These are phyloP conservation scores for Riptortus pedestris DNA, from an alignment of 1,140 invertebrate genomes.

Conservation along the genomic window DNA sequence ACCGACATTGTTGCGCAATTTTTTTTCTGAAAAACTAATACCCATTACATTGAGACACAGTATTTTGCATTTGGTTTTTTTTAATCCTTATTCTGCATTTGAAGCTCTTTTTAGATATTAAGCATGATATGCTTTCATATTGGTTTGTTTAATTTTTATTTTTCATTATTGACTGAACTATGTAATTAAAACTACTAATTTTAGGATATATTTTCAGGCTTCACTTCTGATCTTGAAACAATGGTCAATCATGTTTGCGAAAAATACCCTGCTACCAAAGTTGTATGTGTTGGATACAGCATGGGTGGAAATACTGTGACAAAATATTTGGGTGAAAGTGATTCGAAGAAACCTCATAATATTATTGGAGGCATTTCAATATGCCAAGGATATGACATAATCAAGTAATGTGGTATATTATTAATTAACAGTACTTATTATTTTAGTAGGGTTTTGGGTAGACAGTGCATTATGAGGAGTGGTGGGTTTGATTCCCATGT, in stretches of 20 bases:
- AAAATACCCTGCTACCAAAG: constrained; percentile 59
- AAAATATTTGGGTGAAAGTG: constrained; percentile 74
- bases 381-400: constrained; percentile 83
- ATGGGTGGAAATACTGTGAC: constrained; percentile 80
- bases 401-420: constrained; percentile 68
- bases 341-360: constrained; percentile 47
- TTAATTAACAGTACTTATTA: constrained; percentile 34
- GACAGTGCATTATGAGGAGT: not conserved
- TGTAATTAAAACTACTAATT: too few species aligned
- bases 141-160: too few species aligned
- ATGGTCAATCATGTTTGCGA: constrained; percentile 65
- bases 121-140: too few species aligned
- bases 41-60: too few species aligned
- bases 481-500: too few species aligned
- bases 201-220: constrained; percentile 55
- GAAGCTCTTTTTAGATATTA: too few species aligned
- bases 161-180: too few species aligned
- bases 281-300: constrained; percentile 80
- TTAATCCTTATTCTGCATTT: too few species aligned
- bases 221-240: constrained; percentile 70
- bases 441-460: not conserved
- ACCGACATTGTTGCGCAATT: too few species aligned
- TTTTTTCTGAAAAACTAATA: too few species aligned
- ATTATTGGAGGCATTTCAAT: constrained; percentile 80
- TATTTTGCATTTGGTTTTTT: too few species aligned